Percentiles rank a stretch among this genome's conserved stretches.
phyloP scores from a whole-genome alignment of 53 echinoderm and acorn worm genomes.

The Henricia sp. region DNA sequence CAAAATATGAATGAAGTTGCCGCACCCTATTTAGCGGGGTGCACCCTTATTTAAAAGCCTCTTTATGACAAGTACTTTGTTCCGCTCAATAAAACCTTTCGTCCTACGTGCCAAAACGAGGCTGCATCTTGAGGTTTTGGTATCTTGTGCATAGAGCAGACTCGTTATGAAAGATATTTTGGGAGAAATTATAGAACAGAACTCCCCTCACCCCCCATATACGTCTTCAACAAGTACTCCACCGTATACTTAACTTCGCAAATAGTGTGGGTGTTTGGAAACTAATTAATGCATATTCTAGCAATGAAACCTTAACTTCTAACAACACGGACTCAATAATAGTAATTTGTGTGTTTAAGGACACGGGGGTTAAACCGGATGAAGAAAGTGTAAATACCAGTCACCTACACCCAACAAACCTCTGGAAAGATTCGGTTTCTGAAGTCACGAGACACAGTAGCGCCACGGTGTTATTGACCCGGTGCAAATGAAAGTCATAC shows the following conservation, averaged over 20 bases:
- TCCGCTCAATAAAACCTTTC: no score
- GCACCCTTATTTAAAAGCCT: no score
- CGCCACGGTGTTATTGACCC: slow-evolving; percentile 38
- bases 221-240: no score
- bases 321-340: not conserved
- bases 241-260: not conserved
- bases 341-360: not conserved
- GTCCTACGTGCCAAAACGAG: no score
- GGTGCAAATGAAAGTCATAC: slow-evolving; percentile 19
- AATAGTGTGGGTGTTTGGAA: not conserved
- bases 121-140: no score
- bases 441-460: not conserved
- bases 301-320: slow-evolving; percentile 10
- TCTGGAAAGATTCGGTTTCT: slow-evolving; percentile 13
- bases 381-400: not conserved
- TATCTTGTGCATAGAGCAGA: no score
- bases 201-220: no score
- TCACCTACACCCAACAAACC: not conserved
- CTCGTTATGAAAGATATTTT: no score
- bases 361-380: not conserved
- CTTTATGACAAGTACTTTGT: no score
- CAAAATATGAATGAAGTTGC: no score
- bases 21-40: no score
- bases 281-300: not conserved
- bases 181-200: no score